Evolutionary conservation across 1,140 invertebrate genomes (phyloP).

Genomic region (Stegodyphus dumicola): DNA sequence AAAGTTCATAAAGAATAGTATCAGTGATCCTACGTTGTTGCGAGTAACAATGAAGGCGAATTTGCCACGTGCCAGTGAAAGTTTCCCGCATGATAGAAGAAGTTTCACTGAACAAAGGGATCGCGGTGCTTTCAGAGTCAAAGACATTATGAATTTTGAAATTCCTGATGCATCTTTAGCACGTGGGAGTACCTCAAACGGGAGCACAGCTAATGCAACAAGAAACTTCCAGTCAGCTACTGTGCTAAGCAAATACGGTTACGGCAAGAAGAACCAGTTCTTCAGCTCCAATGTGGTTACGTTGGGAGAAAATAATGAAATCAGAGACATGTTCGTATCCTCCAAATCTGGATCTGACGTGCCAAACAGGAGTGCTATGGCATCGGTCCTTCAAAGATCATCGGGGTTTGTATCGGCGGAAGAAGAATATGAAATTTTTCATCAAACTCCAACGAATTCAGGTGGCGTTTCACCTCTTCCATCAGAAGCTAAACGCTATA

Average conservation of each 20-base stretch:
- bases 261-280: constrained; percentile 10
- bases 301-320: background rate
- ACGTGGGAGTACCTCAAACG: background rate
- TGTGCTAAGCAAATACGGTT: constrained; percentile 11
- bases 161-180: background rate
- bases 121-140: background rate
- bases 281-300: constrained; percentile 4
- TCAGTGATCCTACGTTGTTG: constrained; percentile 37
- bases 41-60: background rate
- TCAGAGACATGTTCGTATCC: background rate
- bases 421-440: constrained; percentile 25
- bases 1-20: constrained; percentile 47
- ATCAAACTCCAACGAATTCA: constrained; percentile 24
- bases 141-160: constrained; percentile 13
- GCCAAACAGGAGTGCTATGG: background rate
- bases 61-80: constrained; percentile 19
- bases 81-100: constrained; percentile 25
- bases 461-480: constrained; percentile 26
- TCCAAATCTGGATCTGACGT: background rate
- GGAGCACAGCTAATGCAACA: background rate
- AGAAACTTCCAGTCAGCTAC: background rate
- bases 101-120: constrained; percentile 17
- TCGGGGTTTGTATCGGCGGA: background rate
- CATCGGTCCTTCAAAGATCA: background rate
- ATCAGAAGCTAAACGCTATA: constrained; percentile 26